Conservation (phyloP, 2,113 vertebrate genomes). For the Grammomys surdaster region DNA sequence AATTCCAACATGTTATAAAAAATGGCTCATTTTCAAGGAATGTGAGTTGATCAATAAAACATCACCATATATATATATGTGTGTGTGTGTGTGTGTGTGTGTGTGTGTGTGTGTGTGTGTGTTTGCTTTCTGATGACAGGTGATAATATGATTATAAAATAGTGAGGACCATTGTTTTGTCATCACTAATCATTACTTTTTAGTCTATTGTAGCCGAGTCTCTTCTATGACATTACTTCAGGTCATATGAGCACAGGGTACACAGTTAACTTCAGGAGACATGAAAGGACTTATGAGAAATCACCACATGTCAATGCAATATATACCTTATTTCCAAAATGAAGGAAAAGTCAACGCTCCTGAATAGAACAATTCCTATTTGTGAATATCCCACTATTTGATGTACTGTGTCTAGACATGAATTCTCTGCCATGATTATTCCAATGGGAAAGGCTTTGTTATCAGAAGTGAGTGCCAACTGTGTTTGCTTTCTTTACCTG, state of each 20-base stretch:
- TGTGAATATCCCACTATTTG: not conserved
- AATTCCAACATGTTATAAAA: no score
- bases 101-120: no score
- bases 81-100: no score
- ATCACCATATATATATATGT: not conserved
- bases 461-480: not conserved
- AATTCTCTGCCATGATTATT: not conserved
- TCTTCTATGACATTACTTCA: not conserved
- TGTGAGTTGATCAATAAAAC: not conserved
- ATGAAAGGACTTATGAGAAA: not conserved
- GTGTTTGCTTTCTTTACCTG: not conserved
- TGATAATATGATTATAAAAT: not conserved
- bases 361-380: not conserved
- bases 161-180: not conserved
- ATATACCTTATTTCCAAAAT: not conserved
- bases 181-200: not conserved
- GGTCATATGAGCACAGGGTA: not conserved
- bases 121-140: not conserved
- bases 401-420: not conserved
- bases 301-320: not conserved
- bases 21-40: not conserved
- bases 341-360: not conserved
- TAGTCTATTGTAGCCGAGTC: not conserved
- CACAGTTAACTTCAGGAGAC: not conserved
- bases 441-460: not conserved